Base-by-base conservation (phyloP, 2,888 invertebrate genomes). In the Leucophenga montana region DNA sequence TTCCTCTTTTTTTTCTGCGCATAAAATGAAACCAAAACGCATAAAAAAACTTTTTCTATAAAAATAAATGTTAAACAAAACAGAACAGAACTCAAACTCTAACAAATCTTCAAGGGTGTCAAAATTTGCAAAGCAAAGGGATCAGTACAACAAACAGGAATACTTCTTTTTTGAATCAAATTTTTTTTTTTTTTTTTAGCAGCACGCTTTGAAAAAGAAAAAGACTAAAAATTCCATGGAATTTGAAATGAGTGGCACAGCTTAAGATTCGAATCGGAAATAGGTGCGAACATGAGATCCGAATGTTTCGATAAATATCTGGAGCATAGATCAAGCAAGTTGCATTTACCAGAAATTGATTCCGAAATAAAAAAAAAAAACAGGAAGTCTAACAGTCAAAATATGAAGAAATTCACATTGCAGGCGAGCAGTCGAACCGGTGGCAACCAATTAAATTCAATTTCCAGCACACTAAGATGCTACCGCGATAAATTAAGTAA, bases 371-470 rank as follows among this genome's bases (percentile, higher is more conserved):
- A 20, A 13, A 54, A 13, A 57, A 57, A 14, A 27, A n/a, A 31
- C 56, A 22, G 13, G 56, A 14, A 57, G 27, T 27, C 5, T 8
- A 31, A n/a, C 27, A 31, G n/a, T 8, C n/a, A 27, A 57, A 57
- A 27, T 22, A 20, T 56, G 22, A 20, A 20, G 13, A 18, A 20
- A 16, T 8, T 20, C 22, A 13, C 27, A 22, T n/a, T 20, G 54
- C 11, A 54, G 18, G 18, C 20, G 22, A 13, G 18, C 54, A 74
- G 72, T 68, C 73, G 70, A 74, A 22, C 70, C 76, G 73, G 77
- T 76, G 78, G 84, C 84, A 84, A 82, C 83, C 85, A 85, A 85
- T 83, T 83, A 83, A 83, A 85, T 84, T 83, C 76, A 82, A 80
- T 84, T 83, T 79, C 73, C 73, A 71, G 80, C 80, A 75, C 76